These are phyloP conservation scores for Chalcis sispes DNA, from an alignment of 2,888 invertebrate species.

Conservation along the genomic window DNA sequence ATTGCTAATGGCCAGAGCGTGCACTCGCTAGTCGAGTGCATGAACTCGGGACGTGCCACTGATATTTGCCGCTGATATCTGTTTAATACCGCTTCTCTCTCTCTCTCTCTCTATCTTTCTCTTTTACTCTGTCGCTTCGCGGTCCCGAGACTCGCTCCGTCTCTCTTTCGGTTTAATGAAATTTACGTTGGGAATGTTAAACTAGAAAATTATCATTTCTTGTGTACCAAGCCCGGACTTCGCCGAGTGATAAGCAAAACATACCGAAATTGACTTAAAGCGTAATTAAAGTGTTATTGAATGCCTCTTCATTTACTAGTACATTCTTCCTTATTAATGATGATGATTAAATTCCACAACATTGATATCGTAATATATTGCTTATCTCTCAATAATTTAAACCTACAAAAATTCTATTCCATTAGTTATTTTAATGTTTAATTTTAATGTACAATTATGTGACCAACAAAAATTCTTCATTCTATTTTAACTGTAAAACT, in stretches of 20 bases:
- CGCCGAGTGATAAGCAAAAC: slow-evolving; percentile 21
- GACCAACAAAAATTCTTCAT: no score
- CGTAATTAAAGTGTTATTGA: slow-evolving; percentile 12
- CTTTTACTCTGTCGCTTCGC: no score
- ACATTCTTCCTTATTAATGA: neutral
- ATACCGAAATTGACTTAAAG: neutral
- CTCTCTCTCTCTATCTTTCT: no score
- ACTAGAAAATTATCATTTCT: slow-evolving; percentile 28
- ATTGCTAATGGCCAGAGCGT: slow-evolving; percentile 66
- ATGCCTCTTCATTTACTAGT: slow-evolving; percentile 8
- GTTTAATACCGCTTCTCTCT: slow-evolving; percentile 60
- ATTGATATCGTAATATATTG: no score
- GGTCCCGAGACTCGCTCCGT: neutral
- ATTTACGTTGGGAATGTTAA: slow-evolving; percentile 30
- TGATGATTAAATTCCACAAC: neutral
- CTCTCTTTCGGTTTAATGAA: slow-evolving; percentile 28
- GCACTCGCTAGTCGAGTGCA: slow-evolving; percentile 62
- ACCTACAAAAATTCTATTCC: no score
- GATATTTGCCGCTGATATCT: slow-evolving; percentile 66
- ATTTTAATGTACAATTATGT: no score
- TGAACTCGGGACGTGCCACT: slow-evolving; percentile 66
- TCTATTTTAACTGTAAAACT: no score
- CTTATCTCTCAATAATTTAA: no score
- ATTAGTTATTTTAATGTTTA: no score
- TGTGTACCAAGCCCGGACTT: neutral